Base-by-base conservation (phyloP, 2,113 vertebrate species). In the Plecturocebus donacophilus region DNA sequence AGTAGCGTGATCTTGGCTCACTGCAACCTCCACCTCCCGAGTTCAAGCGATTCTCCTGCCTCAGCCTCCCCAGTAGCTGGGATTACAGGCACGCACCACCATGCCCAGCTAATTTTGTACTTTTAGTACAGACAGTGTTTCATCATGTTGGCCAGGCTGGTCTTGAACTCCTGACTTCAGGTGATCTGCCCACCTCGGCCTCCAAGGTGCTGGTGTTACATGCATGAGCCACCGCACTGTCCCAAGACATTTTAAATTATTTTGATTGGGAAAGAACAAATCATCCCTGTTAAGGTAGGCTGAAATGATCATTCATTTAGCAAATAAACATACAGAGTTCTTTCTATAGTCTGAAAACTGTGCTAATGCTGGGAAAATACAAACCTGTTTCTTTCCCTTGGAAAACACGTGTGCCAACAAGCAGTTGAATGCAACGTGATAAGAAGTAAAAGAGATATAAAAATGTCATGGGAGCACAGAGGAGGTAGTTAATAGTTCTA, bases 341-440 rank as follows among this genome's bases (percentile, higher is more conserved):
- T 71, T 45, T 54, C 45, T 54, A 32, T 82, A 90, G 54, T 83
- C n/a, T 95, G n/a, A 32, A 90, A 77, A 83, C 58, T 77, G n/a
- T 82, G 49, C 64, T 61, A 86, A 70, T 56, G 21, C 32, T 61
- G 35, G 49, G 49, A 49, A 95, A 47, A 87, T 45, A 56, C 14
- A 70, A 92, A 80, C 6, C 14, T 16, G 40, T 82, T 94, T 90
- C 90, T 93, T 96, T 66, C 75, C 76, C 75, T 88, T 90, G 86
- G 42, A 95, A 95, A 79, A 47, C 3, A 77, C 70, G 61, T 0
- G 0, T 52, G 61, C 61, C 12, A 56, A 49, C 52, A 81, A 81
- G 86, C 5, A 81, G 19, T 32, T 86, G 58, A 87, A 85, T n/a
- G n/a, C 30, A 86, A 82, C 8, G 19, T 42, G 32, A 6, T 47